These are phyloP conservation scores for Hesperia comma DNA, from an alignment of 2,888 invertebrate species.

Conservation along the genomic window DNA sequence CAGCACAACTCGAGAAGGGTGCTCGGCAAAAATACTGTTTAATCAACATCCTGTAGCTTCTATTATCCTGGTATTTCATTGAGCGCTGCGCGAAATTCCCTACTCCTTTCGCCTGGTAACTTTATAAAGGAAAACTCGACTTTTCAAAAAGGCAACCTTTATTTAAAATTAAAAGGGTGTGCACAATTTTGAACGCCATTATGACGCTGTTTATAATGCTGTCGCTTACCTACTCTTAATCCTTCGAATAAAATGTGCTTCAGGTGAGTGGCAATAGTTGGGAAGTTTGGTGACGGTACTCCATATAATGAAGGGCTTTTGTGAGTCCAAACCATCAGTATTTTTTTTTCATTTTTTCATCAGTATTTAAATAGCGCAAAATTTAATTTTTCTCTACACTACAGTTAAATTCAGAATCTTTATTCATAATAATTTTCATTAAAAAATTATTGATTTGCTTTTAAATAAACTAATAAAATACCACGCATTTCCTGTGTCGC, in stretches of 20 bases:
- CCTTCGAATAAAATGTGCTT: slow-evolving; percentile 14
- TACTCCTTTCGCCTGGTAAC: slow-evolving; percentile 35
- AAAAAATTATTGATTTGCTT: too few relatives aligned
- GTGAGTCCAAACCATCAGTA: too few relatives aligned
- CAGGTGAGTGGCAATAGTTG: slow-evolving; percentile 24
- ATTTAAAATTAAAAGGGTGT: slow-evolving; percentile 34
- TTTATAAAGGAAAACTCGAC: slow-evolving; percentile 36
- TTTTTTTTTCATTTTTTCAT: too few relatives aligned
- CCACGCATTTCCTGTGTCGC: too few relatives aligned
- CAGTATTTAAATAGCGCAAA: too few relatives aligned
- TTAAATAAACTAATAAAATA: too few relatives aligned
- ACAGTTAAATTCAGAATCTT: too few relatives aligned
- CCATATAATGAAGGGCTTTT: not conserved
- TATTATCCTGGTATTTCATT: slow-evolving; percentile 38
- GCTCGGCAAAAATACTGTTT: slow-evolving; percentile 38
- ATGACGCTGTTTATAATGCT: slow-evolving; percentile 30
- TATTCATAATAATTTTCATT: too few relatives aligned
- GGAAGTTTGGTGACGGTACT: slow-evolving; percentile 9
- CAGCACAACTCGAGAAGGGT: slow-evolving; percentile 24
- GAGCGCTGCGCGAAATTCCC: slow-evolving; percentile 37
- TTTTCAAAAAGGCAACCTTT: slow-evolving; percentile 34
- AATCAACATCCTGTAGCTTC: slow-evolving; percentile 39
- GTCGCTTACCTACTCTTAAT: slow-evolving; percentile 9
- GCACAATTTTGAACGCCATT: slow-evolving; percentile 36
- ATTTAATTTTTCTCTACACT: too few relatives aligned